A percentile compares a stretch with the other conserved stretches of the same genome.
These are phyloP conservation scores for Epinephelus moara DNA, from an alignment of 2,113 vertebrate genomes.

Conservation along the genomic window DNA sequence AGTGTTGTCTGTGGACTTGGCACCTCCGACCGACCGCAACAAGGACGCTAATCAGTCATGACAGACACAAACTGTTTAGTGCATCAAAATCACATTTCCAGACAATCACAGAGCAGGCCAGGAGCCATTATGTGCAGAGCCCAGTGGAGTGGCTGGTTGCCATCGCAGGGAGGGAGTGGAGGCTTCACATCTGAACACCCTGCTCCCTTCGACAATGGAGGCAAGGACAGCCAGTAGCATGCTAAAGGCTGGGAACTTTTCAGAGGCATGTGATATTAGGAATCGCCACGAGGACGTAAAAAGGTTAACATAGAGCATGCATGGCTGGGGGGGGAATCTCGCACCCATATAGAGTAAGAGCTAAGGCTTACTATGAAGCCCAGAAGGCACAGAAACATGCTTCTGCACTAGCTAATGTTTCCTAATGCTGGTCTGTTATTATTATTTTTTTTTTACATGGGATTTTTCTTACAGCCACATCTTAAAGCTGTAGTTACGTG, in stretches of 20 bases:
- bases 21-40: conserved; percentile 64
- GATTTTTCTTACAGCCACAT: not conserved
- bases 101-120: conserved; percentile 72
- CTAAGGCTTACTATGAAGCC: not conserved
- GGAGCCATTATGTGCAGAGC: conserved; percentile 61
- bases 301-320: conserved; percentile 58
- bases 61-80: conserved; percentile 79
- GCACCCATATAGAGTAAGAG: conserved; percentile 26
- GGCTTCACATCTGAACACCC: conserved; percentile 57
- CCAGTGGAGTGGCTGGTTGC: conserved; percentile 67
- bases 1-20: conserved; percentile 63
- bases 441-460: not conserved
- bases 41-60: conserved; percentile 75
- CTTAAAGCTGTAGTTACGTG: not conserved
- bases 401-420: not conserved
- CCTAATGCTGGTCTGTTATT: not conserved
- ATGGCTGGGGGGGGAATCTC: conserved; percentile 32
- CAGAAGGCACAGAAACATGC: not conserved
- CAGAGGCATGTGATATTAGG: conserved; percentile 52
- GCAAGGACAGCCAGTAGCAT: conserved; percentile 50
- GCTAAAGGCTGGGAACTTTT: conserved; percentile 57
- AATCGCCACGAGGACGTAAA: conserved; percentile 40
- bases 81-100: conserved; percentile 81
- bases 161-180: conserved; percentile 56
- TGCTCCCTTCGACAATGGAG: conserved; percentile 43